Conservation (phyloP, 2,888 invertebrate genomes). For the Perizoma affinitatum region DNA sequence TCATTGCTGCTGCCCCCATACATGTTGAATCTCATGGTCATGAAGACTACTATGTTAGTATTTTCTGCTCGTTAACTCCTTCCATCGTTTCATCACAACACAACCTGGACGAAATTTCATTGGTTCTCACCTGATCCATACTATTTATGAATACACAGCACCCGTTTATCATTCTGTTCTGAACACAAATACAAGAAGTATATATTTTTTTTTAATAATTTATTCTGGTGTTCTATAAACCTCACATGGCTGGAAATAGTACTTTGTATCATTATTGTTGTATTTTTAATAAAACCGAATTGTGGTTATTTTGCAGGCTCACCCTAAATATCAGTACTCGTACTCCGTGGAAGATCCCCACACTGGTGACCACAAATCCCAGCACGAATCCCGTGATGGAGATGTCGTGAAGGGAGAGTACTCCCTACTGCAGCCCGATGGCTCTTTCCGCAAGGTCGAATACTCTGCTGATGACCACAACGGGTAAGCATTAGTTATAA, state of each 20-base stretch:
- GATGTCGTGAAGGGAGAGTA: conserved; percentile 87
- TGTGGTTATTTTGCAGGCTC: conserved; percentile 63
- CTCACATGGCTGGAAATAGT: too few species aligned
- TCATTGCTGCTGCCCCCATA: conserved; percentile 37
- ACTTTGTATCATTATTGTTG: too few species aligned
- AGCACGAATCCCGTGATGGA: conserved; percentile 84
- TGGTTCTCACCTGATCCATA: too few species aligned
- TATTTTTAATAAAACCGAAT: too few species aligned
- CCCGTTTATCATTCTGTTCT: too few species aligned
- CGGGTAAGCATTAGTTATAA: conserved; percentile 63
- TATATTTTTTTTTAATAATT: too few species aligned
- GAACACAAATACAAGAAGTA: too few species aligned
- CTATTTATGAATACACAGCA: too few species aligned
- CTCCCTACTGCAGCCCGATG: conserved; percentile 85
- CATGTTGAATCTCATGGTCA: conserved; percentile 49
- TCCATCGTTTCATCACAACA: too few species aligned
- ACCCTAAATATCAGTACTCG: conserved; percentile 85
- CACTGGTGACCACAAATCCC: conserved; percentile 86
- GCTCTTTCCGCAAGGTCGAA: conserved; percentile 84
- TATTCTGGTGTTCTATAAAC: too few species aligned
- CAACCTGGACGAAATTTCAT: too few species aligned
- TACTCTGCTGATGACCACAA: conserved; percentile 85
- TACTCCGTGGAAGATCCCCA: conserved; percentile 85
- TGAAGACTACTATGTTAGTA: conserved; percentile 65
- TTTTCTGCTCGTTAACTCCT: background rate